Conservation (phyloP, 2,113 vertebrate species). For the Sebastes fasciatus region DNA sequence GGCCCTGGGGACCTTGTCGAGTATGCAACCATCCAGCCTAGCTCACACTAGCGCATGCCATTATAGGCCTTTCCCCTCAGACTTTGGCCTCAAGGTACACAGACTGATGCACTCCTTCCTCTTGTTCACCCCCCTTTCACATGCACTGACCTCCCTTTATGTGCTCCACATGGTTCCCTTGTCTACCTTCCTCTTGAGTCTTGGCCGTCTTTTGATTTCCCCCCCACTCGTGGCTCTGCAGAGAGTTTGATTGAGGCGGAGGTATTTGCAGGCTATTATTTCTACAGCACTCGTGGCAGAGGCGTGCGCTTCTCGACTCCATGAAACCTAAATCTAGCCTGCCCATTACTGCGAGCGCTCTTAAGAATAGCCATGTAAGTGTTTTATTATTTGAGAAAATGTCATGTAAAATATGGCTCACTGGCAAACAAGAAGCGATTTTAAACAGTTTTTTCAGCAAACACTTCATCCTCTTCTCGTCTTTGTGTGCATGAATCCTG, state of each 20-base stretch:
- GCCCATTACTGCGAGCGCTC: background rate
- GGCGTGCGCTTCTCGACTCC: background rate
- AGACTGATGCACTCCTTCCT: slow-evolving; percentile 70
- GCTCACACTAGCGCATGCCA: slow-evolving; percentile 89
- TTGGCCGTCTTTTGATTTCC: slow-evolving; percentile 47
- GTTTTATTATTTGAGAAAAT: slow-evolving; percentile 20
- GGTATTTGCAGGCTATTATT: slow-evolving; percentile 42
- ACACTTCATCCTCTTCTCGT: slow-evolving; percentile 12
- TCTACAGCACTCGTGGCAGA: slow-evolving; percentile 10
- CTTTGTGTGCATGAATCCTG: slow-evolving; percentile 40
- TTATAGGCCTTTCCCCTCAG: slow-evolving; percentile 88
- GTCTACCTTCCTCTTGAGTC: slow-evolving; percentile 39
- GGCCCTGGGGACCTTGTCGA: slow-evolving; percentile 93
- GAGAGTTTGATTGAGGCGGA: slow-evolving; percentile 38
- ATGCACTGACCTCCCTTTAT: slow-evolving; percentile 55
- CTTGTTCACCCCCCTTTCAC: slow-evolving; percentile 57
- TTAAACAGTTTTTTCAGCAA: background rate
- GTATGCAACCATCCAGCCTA: slow-evolving; percentile 96
- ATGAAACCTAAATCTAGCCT: slow-evolving; percentile 7
- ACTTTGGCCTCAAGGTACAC: slow-evolving; percentile 92
- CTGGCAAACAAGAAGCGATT: background rate
- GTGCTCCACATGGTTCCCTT: slow-evolving; percentile 45
- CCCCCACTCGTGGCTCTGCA: slow-evolving; percentile 41
- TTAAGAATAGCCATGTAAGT: slow-evolving; percentile 11
- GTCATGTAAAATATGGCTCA: slow-evolving; percentile 4